These are phyloP conservation scores for Phengaris arion DNA, from an alignment of 2,888 invertebrate genomes.

Conservation along the genomic window DNA sequence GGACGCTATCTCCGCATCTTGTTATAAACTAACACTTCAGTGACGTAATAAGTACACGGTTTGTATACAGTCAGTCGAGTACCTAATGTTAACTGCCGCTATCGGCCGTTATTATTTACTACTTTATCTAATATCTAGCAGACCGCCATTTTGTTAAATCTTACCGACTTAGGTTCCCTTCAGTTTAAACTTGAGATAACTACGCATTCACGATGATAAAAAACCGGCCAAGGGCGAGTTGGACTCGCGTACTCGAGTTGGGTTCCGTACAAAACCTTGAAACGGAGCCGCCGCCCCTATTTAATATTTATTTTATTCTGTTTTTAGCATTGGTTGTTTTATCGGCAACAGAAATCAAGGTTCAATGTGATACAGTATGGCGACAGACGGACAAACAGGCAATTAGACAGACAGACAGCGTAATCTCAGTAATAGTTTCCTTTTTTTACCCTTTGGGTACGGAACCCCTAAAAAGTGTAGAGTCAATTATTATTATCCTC, in stretches of 20 bases:
- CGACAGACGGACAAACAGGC: too few relatives aligned
- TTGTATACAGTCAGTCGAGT: constrained; percentile 9
- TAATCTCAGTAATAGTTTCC: too few relatives aligned
- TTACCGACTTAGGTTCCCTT: not conserved
- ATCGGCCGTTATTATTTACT: constrained; percentile 8
- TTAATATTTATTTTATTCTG: too few relatives aligned
- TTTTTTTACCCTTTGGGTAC: too few relatives aligned
- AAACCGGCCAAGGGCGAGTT: too few relatives aligned
- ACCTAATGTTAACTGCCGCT: not conserved
- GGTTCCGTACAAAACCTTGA: too few relatives aligned
- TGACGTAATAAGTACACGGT: not conserved
- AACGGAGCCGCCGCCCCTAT: too few relatives aligned
- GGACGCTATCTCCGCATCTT: constrained; percentile 12
- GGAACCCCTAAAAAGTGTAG: not conserved
- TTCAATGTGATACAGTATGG: too few relatives aligned
- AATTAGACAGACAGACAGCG: too few relatives aligned
- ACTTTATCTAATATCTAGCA: constrained; percentile 12
- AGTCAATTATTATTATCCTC: not conserved
- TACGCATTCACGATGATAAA: not conserved
- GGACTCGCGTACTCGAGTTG: too few relatives aligned
- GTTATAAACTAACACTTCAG: constrained; percentile 19
- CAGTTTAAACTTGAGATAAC: not conserved
- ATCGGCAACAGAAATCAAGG: too few relatives aligned
- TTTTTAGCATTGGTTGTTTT: too few relatives aligned
- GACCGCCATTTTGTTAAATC: constrained; percentile 9